Conservation (phyloP, 2,113 vertebrate genomes). For the Petaurus breviceps region DNA sequence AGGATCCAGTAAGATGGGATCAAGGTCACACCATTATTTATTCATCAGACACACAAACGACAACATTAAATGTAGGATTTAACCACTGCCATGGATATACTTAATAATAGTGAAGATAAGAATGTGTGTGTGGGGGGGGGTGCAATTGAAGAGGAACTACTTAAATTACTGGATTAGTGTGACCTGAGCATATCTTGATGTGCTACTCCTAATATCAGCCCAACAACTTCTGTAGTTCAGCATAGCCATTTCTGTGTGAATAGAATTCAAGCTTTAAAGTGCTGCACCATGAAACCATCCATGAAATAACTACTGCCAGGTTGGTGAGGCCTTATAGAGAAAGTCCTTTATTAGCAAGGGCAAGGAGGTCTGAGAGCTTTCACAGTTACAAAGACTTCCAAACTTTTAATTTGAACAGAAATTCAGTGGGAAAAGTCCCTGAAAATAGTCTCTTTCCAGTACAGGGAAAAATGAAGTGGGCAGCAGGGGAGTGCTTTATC, state of each 20-base stretch:
- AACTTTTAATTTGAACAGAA: too few relatives aligned
- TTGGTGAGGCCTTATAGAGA: slow-evolving; percentile 95
- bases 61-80: slow-evolving; percentile 99
- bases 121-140: slow-evolving; percentile 91
- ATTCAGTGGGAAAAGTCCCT: slow-evolving; percentile 16
- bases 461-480: slow-evolving; percentile 81
- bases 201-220: slow-evolving; percentile 97
- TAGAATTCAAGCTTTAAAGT: slow-evolving; percentile 96
- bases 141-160: slow-evolving; percentile 95
- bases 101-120: slow-evolving; percentile 92
- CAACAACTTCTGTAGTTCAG: slow-evolving; percentile 95
- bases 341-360: slow-evolving; percentile 91
- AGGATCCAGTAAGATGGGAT: slow-evolving; percentile 98
- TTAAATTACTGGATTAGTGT: slow-evolving; percentile 96
- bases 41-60: slow-evolving; percentile 97
- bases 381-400: too few relatives aligned
- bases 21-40: slow-evolving; percentile 94
- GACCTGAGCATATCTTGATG: slow-evolving; percentile 97
- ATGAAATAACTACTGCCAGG: slow-evolving; percentile 91
- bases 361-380: too few relatives aligned
- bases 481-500: slow-evolving; percentile 79
- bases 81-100: slow-evolving; percentile 97
- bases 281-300: slow-evolving; percentile 90
- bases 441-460: slow-evolving; percentile 74
- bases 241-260: slow-evolving; percentile 92